Conservation (phyloP, 2,113 vertebrate genomes). For the Pseudonaja textilis region DNA sequence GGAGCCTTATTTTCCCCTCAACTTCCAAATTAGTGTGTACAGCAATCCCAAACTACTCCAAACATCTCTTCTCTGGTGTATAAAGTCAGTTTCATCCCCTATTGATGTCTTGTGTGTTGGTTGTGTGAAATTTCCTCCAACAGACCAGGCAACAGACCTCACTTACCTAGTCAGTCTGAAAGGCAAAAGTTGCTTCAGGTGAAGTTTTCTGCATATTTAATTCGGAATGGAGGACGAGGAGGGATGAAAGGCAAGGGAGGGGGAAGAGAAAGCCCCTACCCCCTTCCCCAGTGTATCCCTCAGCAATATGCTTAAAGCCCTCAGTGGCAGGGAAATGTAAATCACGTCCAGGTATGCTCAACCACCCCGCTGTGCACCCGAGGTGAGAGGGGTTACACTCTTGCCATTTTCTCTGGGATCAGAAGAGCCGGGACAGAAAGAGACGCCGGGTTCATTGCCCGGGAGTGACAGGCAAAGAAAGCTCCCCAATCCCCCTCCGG, state of each 20-base stretch:
- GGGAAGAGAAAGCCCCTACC: fast-evolving
- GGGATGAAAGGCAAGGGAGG: neutral
- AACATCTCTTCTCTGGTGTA: neutral
- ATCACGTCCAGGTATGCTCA: neutral
- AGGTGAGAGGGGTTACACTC: fast-evolving
- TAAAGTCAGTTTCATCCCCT: no score
- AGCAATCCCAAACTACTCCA: neutral
- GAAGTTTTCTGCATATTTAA: conserved; percentile 5
- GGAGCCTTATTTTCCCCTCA: neutral
- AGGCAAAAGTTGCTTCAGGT: neutral
- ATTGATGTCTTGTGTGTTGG: neutral
- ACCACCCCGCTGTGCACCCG: neutral
- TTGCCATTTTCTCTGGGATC: neutral
- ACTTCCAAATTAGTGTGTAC: neutral
- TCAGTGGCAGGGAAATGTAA: neutral
- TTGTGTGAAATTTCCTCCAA: neutral
- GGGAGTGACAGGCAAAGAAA: neutral
- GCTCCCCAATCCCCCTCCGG: neutral
- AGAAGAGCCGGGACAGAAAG: neutral
- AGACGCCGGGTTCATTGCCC: neutral
- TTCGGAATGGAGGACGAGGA: neutral
- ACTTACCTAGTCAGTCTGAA: conserved; percentile 16
- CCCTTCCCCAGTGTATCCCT: neutral
- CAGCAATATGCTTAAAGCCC: neutral
- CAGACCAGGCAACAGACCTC: neutral